phyloP scores from a whole-genome alignment of 1,140 invertebrate species.

The Zophobas morio region DNA sequence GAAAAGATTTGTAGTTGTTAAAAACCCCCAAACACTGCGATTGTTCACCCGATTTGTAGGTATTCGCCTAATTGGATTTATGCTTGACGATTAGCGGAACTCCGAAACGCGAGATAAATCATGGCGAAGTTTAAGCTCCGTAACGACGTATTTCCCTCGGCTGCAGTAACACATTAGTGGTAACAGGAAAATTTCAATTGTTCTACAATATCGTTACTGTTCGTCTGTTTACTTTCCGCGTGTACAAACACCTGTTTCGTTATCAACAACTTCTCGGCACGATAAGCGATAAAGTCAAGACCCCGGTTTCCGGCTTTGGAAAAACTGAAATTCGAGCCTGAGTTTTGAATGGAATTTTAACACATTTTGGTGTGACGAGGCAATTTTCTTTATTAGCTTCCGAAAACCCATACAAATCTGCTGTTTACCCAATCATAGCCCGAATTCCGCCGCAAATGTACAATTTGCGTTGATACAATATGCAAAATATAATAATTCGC shows the following conservation, averaged over 20 bases:
- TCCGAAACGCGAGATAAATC: too few species aligned
- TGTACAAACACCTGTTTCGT: constrained; percentile 18
- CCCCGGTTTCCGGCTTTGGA: not conserved
- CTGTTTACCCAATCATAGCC: constrained; percentile 9
- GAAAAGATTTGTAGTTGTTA: too few species aligned
- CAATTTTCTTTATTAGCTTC: constrained; percentile 31
- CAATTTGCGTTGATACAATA: constrained; percentile 18
- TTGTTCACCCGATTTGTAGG: too few species aligned
- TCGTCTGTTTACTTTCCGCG: not conserved
- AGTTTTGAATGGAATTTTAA: too few species aligned
- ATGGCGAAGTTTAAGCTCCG: too few species aligned
- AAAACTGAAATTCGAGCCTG: too few species aligned
- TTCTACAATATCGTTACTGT: not conserved
- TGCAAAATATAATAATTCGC: constrained; percentile 27
- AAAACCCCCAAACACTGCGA: too few species aligned
- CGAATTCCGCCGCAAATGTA: constrained; percentile 8
- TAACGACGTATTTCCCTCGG: too few species aligned
- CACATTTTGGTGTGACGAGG: constrained; percentile 19
- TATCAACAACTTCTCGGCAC: not conserved
- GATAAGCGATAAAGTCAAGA: constrained; percentile 22
- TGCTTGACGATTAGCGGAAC: too few species aligned
- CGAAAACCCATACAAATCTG: constrained; percentile 3
- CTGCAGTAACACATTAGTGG: too few species aligned
- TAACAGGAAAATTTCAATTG: too few species aligned
- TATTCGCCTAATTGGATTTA: too few species aligned